phyloP scores from a whole-genome alignment of 2,797 vertebrate genomes.

The Pantherophis vulpinus region DNA sequence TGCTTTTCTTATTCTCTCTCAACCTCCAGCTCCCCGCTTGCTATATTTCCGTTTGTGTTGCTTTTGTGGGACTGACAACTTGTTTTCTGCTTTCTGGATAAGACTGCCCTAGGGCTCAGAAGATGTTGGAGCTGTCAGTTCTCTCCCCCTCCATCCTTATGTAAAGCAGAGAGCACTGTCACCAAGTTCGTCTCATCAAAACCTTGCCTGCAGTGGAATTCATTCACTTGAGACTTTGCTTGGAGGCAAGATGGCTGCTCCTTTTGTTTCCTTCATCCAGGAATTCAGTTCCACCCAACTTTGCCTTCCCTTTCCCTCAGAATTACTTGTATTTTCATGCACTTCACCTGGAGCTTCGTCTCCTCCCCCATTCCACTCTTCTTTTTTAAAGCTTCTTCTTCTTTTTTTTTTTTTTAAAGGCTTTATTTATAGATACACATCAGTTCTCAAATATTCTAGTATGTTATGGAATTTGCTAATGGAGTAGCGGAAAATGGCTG shows the following conservation, averaged over 20 bases:
- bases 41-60: conserved; percentile 28
- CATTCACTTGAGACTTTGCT: conserved; percentile 53
- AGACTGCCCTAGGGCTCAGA: conserved; percentile 51
- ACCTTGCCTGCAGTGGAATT: conserved; percentile 63
- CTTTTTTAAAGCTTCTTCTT: neutral
- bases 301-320: conserved; percentile 12
- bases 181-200: conserved; percentile 63
- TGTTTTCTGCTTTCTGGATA: conserved; percentile 55
- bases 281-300: conserved; percentile 35
- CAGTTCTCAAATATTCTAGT: rapidly evolving
- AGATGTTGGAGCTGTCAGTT: conserved; percentile 44
- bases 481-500: neutral
- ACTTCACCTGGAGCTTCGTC: neutral
- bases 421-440: neutral
- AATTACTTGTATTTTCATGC: conserved; percentile 25
- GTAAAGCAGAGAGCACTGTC: conserved; percentile 51
- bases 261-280: conserved; percentile 51
- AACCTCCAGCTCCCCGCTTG: neutral
- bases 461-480: neutral
- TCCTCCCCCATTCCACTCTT: neutral
- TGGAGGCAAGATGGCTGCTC: conserved; percentile 52
- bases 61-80: conserved; percentile 49
- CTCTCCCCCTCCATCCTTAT: conserved; percentile 31
- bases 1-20: neutral
- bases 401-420: neutral